Base-by-base conservation (phyloP, 1,140 invertebrate genomes). In the Charaxes varanes region DNA sequence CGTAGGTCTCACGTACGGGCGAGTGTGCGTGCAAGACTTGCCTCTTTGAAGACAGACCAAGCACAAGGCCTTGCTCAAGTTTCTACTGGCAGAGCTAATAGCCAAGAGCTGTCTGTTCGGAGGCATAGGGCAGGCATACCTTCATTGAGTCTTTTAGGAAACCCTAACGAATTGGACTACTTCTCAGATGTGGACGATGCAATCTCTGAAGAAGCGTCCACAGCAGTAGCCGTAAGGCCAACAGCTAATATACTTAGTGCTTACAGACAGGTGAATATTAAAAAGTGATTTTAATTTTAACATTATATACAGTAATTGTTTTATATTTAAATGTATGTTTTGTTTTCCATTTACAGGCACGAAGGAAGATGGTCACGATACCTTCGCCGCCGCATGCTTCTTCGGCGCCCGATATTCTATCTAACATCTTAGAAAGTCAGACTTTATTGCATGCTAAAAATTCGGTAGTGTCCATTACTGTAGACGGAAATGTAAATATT, bases 401-500 rank as follows among this genome's bases (percentile, higher is more conserved):
- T 0, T 41, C 66, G 1, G 50, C 64, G 4, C 64, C 63, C 2
- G 66, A 70, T 72, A 54, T 96, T 0, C 65, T 96, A 1, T 89
- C 88, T 5, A 89, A 85, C 45, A 95, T 96, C 42, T 84, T 96
- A 52, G 86, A 88, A 32, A 88, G 87, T 43, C 93, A 95, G 74
- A 87, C 90, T 40, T 74, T 90, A n/a, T 88, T 93, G 63, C 89
- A 92, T 59, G 89, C 90, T 1, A 90, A 88, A 35, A 87, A 88
- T 40, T 69, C 85, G 5, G 71, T 88, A 6, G 74, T 93, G 2
- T 88, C 85, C 0, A 68, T 93, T 0, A 85, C 88, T 6, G 74
- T 85, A 12, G 87, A 92, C 57, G 91, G 91, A 0, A 79, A 80
- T 6, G 34, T 92, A 6, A 44, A 82, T 13, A 72, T 87, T 4